Conservation (phyloP, 2,888 invertebrate species). For the Pasiphila rectangulata region DNA sequence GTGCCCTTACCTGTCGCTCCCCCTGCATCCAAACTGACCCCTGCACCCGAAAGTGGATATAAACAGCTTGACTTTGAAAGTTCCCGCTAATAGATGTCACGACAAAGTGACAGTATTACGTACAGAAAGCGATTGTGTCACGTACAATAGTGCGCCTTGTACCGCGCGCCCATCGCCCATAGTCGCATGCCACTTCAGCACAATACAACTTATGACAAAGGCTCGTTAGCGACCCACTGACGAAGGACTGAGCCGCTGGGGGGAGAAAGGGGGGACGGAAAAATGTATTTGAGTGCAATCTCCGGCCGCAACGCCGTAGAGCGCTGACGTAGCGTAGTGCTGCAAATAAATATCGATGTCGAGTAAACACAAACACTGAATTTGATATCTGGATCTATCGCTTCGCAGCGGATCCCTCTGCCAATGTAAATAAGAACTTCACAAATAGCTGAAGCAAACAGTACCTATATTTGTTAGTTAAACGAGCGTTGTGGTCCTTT, state of each 20-base stretch:
- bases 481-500: no score
- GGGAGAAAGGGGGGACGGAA: slow-evolving; percentile 23
- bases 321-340: slow-evolving; percentile 14
- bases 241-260: slow-evolving; percentile 17
- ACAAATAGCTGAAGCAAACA: not conserved
- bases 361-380: slow-evolving; percentile 9
- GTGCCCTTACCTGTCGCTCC: no score
- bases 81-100: slow-evolving; percentile 4
- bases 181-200: slow-evolving; percentile 14
- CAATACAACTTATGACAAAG: slow-evolving; percentile 31
- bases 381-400: slow-evolving; percentile 3
- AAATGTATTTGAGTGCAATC: slow-evolving; percentile 44
- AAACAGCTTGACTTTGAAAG: slow-evolving; percentile 4
- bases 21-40: no score
- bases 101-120: slow-evolving; percentile 5
- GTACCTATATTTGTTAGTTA: not conserved
- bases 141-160: slow-evolving; percentile 10
- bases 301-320: slow-evolving; percentile 33
- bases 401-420: not conserved
- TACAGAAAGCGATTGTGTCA: not conserved
- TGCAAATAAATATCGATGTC: slow-evolving; percentile 16
- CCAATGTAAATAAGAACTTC: not conserved
- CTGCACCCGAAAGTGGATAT: not conserved
- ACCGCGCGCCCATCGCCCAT: slow-evolving; percentile 4
- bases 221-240: slow-evolving; percentile 34